phyloP scores from a whole-genome alignment of 2,888 invertebrate genomes.

The Euclidia mi region DNA sequence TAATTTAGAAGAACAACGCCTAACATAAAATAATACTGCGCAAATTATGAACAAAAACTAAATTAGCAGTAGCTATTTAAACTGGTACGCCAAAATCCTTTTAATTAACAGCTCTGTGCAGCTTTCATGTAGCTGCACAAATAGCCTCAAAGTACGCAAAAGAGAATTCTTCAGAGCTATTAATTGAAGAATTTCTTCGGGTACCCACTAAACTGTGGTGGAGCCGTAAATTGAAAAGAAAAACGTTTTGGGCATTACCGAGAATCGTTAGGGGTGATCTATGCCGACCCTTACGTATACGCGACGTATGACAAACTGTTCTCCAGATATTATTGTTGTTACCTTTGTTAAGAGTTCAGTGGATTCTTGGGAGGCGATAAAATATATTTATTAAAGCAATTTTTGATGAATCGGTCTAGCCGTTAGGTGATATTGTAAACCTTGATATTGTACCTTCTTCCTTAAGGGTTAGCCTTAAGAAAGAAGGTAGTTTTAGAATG shows the following conservation, averaged over 20 bases:
- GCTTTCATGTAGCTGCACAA: not conserved
- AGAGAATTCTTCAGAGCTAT: constrained; percentile 36
- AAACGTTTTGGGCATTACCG: constrained; percentile 59
- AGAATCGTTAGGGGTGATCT: constrained; percentile 50
- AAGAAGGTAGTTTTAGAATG: no score
- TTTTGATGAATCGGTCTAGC: not conserved
- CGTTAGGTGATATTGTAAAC: not conserved
- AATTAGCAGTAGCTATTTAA: no score
- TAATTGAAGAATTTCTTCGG: constrained; percentile 62
- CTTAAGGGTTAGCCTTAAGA: no score
- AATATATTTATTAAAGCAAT: not conserved
- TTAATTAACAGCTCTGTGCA: not conserved
- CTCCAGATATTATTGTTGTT: constrained; percentile 8
- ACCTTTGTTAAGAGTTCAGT: not conserved
- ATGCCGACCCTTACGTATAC: constrained; percentile 33
- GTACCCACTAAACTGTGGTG: constrained; percentile 43
- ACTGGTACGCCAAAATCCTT: not conserved
- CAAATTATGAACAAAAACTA: no score
- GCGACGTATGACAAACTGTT: constrained; percentile 26
- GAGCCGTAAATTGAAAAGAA: constrained; percentile 73
- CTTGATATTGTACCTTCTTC: no score
- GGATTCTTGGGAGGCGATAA: not conserved
- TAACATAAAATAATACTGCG: no score
- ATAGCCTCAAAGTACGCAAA: not conserved
- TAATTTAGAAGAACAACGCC: no score